A percentile compares a stretch with the other conserved stretches of the same genome.
phyloP scores from a whole-genome alignment of 30 jellyfish, hydroid and myxozoan genomes.

The Hydractinia symbiolongicarpus region DNA sequence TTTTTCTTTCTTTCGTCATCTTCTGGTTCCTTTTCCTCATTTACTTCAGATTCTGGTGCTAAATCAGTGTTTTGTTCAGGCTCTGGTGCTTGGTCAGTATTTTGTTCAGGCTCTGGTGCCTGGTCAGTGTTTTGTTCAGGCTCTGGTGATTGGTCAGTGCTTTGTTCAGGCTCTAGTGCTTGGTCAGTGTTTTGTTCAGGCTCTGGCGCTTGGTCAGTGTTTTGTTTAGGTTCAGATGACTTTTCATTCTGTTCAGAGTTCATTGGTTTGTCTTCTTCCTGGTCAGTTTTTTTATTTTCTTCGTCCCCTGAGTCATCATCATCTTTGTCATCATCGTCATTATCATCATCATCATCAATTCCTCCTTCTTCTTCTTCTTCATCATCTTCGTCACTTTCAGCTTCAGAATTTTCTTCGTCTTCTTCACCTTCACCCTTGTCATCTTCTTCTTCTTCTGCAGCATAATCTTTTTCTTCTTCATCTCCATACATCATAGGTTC shows the following conservation, averaged over 20 bases:
- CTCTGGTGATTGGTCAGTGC: too few relatives aligned
- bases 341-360: conserved; percentile 42
- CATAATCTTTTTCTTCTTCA: conserved; percentile 23
- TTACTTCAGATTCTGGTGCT: too few relatives aligned
- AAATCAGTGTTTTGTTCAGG: too few relatives aligned
- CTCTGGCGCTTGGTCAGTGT: not conserved
- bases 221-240: not conserved
- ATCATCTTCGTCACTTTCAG: conserved; percentile 37
- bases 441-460: conserved; percentile 22
- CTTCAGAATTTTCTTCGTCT: conserved; percentile 36
- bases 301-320: conserved; percentile 22
- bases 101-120: too few relatives aligned
- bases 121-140: too few relatives aligned
- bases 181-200: not conserved
- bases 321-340: conserved; percentile 38
- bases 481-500: conserved; percentile 27
- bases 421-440: conserved; percentile 32
- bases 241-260: not conserved
- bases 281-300: not conserved
- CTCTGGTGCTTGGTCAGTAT: too few relatives aligned
- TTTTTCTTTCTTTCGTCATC: too few relatives aligned
- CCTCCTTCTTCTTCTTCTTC: conserved; percentile 46
- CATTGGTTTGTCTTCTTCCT: conserved; percentile 16
- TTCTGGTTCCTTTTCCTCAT: too few relatives aligned
- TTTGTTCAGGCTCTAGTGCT: not conserved